Conservation (phyloP, 2,888 invertebrate species). For the Drosophila parthenogenetica region DNA sequence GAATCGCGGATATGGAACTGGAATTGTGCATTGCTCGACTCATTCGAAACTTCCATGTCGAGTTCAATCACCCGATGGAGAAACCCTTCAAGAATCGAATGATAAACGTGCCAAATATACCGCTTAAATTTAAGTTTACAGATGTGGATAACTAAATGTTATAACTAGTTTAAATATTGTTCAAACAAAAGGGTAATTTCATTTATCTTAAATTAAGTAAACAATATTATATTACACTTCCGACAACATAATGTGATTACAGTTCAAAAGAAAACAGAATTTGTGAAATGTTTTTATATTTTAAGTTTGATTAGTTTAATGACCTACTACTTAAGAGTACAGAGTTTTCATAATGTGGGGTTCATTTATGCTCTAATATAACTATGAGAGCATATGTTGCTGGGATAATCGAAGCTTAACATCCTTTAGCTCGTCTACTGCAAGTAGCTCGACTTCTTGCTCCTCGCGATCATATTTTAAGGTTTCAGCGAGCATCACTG, state of each 20-base stretch:
- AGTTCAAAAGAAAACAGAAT: slow-evolving; percentile 3
- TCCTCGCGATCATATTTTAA: slow-evolving; percentile 53
- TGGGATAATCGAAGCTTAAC: slow-evolving; percentile 36
- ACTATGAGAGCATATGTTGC: slow-evolving; percentile 38
- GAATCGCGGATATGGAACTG: slow-evolving; percentile 91
- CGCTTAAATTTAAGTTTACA: no score
- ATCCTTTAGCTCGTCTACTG: slow-evolving; percentile 49
- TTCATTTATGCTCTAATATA: not conserved
- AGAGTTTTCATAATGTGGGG: not conserved
- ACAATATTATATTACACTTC: not conserved
- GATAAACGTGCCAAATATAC: slow-evolving; percentile 83
- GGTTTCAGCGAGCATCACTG: slow-evolving; percentile 69
- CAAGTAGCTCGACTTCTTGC: slow-evolving; percentile 52
- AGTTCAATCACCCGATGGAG: slow-evolving; percentile 76
- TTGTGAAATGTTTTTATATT: not conserved
- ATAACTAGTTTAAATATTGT: not conserved
- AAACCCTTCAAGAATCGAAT: slow-evolving; percentile 74
- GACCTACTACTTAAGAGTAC: slow-evolving; percentile 19
- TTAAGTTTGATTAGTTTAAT: slow-evolving; percentile 13
- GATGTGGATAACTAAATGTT: slow-evolving; percentile 53
- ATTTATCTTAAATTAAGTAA: not conserved
- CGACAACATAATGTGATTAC: not conserved
- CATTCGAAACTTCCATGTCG: slow-evolving; percentile 78
- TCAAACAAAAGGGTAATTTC: no score
- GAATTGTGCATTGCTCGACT: slow-evolving; percentile 86